phyloP scores from a whole-genome alignment of 2,113 vertebrate genomes.

The Heterochromis multidens region DNA sequence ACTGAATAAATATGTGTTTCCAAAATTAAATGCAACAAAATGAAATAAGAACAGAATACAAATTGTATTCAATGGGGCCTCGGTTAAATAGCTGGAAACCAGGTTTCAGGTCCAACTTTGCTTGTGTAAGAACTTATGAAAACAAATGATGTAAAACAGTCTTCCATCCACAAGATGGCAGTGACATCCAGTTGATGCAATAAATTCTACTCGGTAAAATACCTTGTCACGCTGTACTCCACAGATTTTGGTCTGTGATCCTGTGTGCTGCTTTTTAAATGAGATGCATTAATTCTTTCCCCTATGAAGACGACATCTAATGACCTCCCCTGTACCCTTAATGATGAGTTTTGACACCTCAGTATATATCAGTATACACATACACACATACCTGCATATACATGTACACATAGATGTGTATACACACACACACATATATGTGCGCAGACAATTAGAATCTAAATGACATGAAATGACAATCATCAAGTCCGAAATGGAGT shows the following conservation, averaged over 20 bases:
- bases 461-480: too few relatives aligned
- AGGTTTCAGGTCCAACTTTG: background rate
- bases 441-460: too few relatives aligned
- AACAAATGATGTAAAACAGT: background rate
- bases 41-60: background rate
- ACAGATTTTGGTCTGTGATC: background rate
- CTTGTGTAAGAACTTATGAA: background rate
- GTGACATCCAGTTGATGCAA: background rate
- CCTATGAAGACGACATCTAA: too few relatives aligned
- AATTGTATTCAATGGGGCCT: background rate
- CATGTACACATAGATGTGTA: too few relatives aligned
- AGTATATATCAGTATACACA: too few relatives aligned
- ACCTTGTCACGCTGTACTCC: background rate
- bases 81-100: background rate
- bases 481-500: too few relatives aligned
- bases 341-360: too few relatives aligned
- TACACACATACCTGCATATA: too few relatives aligned
- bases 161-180: constrained; percentile 45
- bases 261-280: background rate
- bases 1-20: background rate
- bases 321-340: too few relatives aligned
- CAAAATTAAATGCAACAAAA: background rate
- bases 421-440: too few relatives aligned
- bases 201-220: rapidly evolving
- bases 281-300: rapidly evolving